phyloP scores from a whole-genome alignment of 2,113 vertebrate genomes.

The Psammodynastes pulverulentus region DNA sequence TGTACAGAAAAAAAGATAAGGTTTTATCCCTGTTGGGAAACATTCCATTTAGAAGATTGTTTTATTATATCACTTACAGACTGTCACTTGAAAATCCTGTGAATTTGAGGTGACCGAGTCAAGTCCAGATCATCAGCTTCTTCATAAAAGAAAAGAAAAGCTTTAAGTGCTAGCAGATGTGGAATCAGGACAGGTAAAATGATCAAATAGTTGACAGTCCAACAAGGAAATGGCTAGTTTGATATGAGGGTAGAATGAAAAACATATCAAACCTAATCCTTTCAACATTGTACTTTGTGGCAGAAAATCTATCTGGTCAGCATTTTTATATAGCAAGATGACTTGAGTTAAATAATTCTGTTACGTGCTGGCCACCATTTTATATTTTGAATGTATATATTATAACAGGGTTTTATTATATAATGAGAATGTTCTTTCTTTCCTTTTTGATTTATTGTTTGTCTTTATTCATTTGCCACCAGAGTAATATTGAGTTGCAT shows the following conservation, averaged over 20 bases:
- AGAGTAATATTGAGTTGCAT: background rate
- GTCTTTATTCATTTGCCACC: background rate
- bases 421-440: background rate
- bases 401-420: background rate
- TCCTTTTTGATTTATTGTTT: background rate
- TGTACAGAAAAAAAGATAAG: conserved; percentile 1
- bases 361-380: background rate
- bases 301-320: background rate
- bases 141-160: conserved; percentile 35
- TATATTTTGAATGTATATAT: background rate
- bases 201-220: conserved; percentile 3
- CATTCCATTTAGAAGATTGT: conserved; percentile 27
- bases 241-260: conserved; percentile 21
- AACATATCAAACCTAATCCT: background rate
- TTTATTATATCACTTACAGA: conserved; percentile 21
- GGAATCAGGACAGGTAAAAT: background rate
- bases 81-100: conserved; percentile 29
- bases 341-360: background rate
- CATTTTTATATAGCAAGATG: background rate
- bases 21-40: conserved; percentile 18
- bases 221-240: conserved; percentile 4
- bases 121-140: background rate
- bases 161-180: background rate
- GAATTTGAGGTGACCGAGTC: background rate
- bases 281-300: background rate